Conservation (phyloP, 2,797 vertebrate species). For the Lagocephalus sceleratus region DNA sequence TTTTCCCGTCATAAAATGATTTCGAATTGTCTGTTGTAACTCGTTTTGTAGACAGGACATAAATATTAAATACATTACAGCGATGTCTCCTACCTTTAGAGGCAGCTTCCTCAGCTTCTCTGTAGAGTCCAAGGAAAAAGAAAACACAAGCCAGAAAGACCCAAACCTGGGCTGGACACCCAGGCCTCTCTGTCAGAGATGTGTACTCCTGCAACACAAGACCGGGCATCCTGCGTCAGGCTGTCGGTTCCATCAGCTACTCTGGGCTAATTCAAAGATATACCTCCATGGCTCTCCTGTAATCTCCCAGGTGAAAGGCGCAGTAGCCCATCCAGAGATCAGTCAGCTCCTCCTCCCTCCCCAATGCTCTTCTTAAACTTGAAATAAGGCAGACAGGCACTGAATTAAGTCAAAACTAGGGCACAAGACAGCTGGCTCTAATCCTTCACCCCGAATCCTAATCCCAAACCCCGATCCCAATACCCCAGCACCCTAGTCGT, state of each 20-base stretch:
- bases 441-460: too few species aligned
- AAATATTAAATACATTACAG: too few species aligned
- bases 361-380: conserved; percentile 91
- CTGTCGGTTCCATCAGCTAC: background rate
- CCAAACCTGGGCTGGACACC: conserved; percentile 87
- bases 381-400: conserved; percentile 22
- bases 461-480: too few species aligned
- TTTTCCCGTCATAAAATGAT: too few species aligned
- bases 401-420: background rate
- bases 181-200: conserved; percentile 73
- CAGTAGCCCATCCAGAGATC: conserved; percentile 93
- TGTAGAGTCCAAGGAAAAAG: conserved; percentile 95
- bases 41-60: too few species aligned
- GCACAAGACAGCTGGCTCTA: background rate
- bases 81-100: conserved; percentile 89
- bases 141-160: conserved; percentile 89
- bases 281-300: conserved; percentile 93
- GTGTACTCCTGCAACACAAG: conserved; percentile 84
- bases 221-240: too few species aligned
- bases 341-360: conserved; percentile 80
- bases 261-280: conserved; percentile 1
- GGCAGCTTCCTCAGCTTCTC: conserved; percentile 89
- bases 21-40: too few species aligned
- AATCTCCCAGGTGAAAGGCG: conserved; percentile 93
- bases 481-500: too few species aligned